These are phyloP conservation scores for Cosmia pyralina DNA, from an alignment of 2,888 invertebrate genomes.

Conservation along the genomic window DNA sequence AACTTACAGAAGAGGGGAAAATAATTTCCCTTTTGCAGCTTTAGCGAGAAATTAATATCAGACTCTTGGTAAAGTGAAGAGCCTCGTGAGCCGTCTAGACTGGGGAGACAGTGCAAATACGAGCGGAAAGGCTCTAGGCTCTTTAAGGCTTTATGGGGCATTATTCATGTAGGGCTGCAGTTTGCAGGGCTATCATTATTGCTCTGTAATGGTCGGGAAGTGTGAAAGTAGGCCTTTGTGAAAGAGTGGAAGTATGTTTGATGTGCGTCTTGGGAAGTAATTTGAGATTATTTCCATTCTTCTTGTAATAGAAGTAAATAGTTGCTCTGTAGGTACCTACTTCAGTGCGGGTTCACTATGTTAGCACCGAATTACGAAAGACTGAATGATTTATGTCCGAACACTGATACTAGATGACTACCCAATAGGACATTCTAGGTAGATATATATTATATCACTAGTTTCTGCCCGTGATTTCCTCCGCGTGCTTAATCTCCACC, in stretches of 20 bases:
- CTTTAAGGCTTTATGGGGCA: constrained; percentile 22
- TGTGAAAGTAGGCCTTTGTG: constrained; percentile 28
- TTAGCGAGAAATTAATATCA: constrained; percentile 55
- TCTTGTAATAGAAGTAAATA: neutral
- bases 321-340: too few species aligned
- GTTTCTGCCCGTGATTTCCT: too few species aligned
- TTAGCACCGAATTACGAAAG: neutral
- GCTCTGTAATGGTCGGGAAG: constrained; percentile 25
- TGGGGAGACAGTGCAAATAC: constrained; percentile 55
- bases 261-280: neutral
- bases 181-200: constrained; percentile 34
- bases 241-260: neutral
- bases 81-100: constrained; percentile 57
- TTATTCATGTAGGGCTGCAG: constrained; percentile 35
- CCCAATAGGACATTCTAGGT: neutral
- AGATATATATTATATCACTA: too few species aligned
- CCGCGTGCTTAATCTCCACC: too few species aligned
- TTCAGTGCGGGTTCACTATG: neutral
- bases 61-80: constrained; percentile 53
- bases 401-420: neutral
- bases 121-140: constrained; percentile 25
- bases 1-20: constrained; percentile 39
- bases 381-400: too few species aligned
- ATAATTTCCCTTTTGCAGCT: constrained; percentile 50
- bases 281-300: neutral